A percentile compares a stretch with the other conserved stretches of the same genome.
These are phyloP conservation scores for Antechinus stuartii DNA, from an alignment of 2,113 vertebrate species.

Conservation along the genomic window DNA sequence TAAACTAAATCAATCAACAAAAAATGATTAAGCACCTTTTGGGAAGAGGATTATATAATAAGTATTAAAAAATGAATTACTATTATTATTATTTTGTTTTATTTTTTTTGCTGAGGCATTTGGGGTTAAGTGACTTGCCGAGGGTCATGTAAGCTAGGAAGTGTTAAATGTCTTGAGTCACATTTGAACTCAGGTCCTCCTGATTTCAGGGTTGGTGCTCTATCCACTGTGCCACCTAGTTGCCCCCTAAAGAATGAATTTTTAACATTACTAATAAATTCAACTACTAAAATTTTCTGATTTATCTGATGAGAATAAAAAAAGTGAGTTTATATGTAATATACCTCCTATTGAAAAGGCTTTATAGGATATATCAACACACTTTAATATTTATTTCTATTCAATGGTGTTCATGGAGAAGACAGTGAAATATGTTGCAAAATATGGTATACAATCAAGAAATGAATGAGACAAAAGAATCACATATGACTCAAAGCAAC, in stretches of 20 bases:
- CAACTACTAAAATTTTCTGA: not conserved
- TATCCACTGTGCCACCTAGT: too few relatives aligned
- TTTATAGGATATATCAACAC: not conserved
- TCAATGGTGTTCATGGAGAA: not conserved
- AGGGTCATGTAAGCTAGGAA: too few relatives aligned
- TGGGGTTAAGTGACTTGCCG: too few relatives aligned
- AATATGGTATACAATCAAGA: not conserved
- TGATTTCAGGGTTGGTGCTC: too few relatives aligned
- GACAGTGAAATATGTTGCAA: not conserved
- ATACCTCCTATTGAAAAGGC: not conserved
- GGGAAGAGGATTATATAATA: not conserved
- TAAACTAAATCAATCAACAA: not conserved
- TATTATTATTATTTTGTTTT: too few relatives aligned
- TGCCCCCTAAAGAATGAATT: not conserved
- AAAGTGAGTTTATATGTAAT: not conserved
- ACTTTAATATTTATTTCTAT: not conserved
- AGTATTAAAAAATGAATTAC: not conserved
- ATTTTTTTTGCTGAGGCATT: too few relatives aligned
- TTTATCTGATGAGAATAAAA: not conserved
- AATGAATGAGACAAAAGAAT: not conserved
- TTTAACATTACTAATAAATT: not conserved
- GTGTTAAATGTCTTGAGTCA: too few relatives aligned
- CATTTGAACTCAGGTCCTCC: too few relatives aligned
- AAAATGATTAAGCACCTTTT: not conserved
- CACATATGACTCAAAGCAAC: not conserved